Base-by-base conservation (phyloP, 35 echinoderm and acorn worm genomes). In the Lytechinus pictus region DNA sequence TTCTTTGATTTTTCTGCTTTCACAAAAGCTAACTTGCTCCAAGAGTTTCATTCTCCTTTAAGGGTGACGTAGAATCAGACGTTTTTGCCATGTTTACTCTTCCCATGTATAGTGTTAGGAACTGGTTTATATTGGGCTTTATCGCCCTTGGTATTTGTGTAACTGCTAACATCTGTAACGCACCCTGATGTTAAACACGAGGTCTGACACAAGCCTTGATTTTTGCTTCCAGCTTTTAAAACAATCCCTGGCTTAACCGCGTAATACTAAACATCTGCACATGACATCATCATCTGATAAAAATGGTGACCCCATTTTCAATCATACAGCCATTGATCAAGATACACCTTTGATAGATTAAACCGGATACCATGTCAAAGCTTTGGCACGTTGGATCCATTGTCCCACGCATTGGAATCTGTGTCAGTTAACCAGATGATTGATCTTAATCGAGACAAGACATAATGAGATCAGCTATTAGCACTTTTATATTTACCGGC, bases 321-420 rank as follows among this genome's bases (percentile, higher is more conserved):
- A 79, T 79, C 19, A 79, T 79, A 7, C 16, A 79, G 19, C 66
- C 66, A 79, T 19, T 79, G 66, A 24, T 79, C 21, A 16, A 79
- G 16, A 24, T 16, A 79, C 66, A 79, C 19, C 66, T 79, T 19
- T 19, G 66, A 79, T 79, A 24, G 6, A 79, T 79, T 24, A 79
- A 79, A 79, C 7, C 66, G 66, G 66, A 79, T 79, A 79, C 66
- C 66, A 79, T 79, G 66, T 79, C 66, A 79, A 79, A 79, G 66
- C 66, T 79, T 79, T 79, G 19, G n/a, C 66, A 79, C 66, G 66
- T 79, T 79, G 66, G n/a, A 79, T 24, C 66, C 12, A 79, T 79
- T 79, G 66, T 79, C 66, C 66, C 66, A 79, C 21, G 8, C 66
- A n/a, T 79, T 19, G 66, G 66, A 79, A 79, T 79, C 66, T 79